Percentiles rank a stretch among this genome's conserved stretches.
Conservation (phyloP, 2,888 invertebrate species). For the Macrosoma leucophasiata region DNA sequence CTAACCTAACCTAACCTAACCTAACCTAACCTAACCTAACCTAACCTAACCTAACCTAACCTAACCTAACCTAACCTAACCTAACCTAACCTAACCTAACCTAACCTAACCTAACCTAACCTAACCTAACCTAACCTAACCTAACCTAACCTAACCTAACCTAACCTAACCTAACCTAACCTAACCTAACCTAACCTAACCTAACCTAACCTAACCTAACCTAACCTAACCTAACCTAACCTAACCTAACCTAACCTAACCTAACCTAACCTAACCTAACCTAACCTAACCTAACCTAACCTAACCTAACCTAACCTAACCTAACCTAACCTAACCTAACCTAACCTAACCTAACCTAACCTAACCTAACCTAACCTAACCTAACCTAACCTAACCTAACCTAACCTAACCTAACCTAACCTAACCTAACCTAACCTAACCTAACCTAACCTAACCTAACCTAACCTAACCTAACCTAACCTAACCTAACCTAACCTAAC, state of each 20-base stretch:
- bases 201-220: constrained; percentile 18
- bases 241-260: constrained; percentile 16
- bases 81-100: constrained; percentile 11
- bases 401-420: constrained; percentile 19
- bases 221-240: constrained; percentile 20
- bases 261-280: constrained; percentile 9
- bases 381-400: constrained; percentile 19
- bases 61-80: constrained; percentile 12
- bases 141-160: constrained; percentile 22
- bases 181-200: constrained; percentile 16
- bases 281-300: constrained; percentile 15
- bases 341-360: constrained; percentile 23
- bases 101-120: constrained; percentile 18
- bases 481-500: constrained; percentile 19
- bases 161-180: constrained; percentile 14
- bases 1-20: constrained; percentile 19
- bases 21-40: constrained; percentile 7
- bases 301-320: constrained; percentile 20
- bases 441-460: constrained; percentile 18
- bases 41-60: constrained; percentile 7
- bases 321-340: constrained; percentile 23
- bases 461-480: constrained; percentile 20
- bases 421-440: constrained; percentile 18
- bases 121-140: constrained; percentile 22
- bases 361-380: constrained; percentile 23